A percentile compares a stretch with the other conserved stretches of the same genome.
Conservation (phyloP, 2,797 vertebrate genomes). For the Sciaenops ocellatus region DNA sequence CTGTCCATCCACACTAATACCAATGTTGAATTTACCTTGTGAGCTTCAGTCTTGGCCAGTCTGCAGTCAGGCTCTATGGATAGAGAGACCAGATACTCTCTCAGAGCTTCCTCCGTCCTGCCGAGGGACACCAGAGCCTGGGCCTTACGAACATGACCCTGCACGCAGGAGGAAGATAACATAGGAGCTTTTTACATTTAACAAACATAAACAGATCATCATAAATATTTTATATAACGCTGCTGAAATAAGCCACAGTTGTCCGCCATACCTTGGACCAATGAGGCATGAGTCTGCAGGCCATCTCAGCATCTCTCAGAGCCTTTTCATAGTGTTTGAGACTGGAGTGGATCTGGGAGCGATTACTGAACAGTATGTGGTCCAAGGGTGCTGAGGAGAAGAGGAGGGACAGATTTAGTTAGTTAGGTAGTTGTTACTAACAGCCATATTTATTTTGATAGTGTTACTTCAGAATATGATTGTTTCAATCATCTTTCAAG, state of each 20-base stretch:
- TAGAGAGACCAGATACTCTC: slow-evolving; percentile 91
- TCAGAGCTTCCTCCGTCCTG: slow-evolving; percentile 91
- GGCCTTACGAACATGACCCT: slow-evolving; percentile 92
- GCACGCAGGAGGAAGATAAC: slow-evolving; percentile 25
- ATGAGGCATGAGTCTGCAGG: slow-evolving; percentile 90
- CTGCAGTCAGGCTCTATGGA: slow-evolving; percentile 89
- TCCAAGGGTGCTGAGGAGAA: slow-evolving; percentile 88
- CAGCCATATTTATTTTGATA: background rate
- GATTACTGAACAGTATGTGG: slow-evolving; percentile 92
- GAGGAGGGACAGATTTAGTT: background rate
- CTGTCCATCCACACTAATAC: too few relatives aligned
- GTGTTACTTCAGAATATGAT: background rate
- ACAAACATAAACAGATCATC: background rate
- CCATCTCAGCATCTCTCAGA: slow-evolving; percentile 88
- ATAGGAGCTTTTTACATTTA: background rate
- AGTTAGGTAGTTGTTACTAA: background rate
- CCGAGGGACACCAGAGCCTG: slow-evolving; percentile 90
- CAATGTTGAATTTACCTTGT: slow-evolving; percentile 82
- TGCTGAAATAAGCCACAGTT: background rate
- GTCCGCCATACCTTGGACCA: slow-evolving; percentile 90
- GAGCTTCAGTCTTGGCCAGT: slow-evolving; percentile 87
- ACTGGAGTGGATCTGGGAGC: slow-evolving; percentile 91
- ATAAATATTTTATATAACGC: background rate
- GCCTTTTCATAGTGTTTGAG: slow-evolving; percentile 89
- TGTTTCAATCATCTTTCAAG: background rate